Evolutionary conservation across 2,113 vertebrate species (phyloP).

Genomic region (Pluvialis apricaria): DNA sequence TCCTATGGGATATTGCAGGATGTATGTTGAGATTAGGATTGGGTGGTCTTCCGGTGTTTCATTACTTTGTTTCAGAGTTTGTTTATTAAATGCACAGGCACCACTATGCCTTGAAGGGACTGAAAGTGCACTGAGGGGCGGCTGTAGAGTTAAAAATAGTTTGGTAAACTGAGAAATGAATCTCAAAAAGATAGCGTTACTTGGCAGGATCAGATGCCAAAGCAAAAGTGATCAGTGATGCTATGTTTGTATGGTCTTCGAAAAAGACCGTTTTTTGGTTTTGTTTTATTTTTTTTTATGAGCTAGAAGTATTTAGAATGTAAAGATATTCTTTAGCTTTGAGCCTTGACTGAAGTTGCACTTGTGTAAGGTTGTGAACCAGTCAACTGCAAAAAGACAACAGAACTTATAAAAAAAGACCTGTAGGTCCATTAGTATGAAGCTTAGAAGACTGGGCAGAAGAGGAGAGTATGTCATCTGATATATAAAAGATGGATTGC

Average conservation of each 20-base stretch:
- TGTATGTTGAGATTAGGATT: not conserved
- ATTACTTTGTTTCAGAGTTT: not conserved
- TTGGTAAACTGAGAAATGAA: not conserved
- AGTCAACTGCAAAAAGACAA: not conserved
- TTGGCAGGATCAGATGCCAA: not conserved
- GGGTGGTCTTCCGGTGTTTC: not conserved
- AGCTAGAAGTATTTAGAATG: not conserved
- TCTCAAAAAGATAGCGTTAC: not conserved
- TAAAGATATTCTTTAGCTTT: not conserved
- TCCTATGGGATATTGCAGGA: not conserved
- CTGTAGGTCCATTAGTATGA: not conserved
- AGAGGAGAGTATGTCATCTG: not conserved
- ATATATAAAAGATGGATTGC: not conserved
- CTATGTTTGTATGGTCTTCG: not conserved
- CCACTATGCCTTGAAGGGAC: not conserved
- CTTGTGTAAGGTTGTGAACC: not conserved
- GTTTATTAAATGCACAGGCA: not conserved
- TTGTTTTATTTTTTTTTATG: too few relatives aligned
- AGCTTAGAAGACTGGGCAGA: not conserved
- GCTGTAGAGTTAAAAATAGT: not conserved
- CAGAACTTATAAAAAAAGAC: not conserved
- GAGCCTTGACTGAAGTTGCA: not conserved
- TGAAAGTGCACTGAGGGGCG: not conserved
- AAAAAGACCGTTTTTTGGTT: not conserved
- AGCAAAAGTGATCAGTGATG: not conserved